phyloP scores from a whole-genome alignment of 2,113 vertebrate species.

The Limnothrissa miodon region DNA sequence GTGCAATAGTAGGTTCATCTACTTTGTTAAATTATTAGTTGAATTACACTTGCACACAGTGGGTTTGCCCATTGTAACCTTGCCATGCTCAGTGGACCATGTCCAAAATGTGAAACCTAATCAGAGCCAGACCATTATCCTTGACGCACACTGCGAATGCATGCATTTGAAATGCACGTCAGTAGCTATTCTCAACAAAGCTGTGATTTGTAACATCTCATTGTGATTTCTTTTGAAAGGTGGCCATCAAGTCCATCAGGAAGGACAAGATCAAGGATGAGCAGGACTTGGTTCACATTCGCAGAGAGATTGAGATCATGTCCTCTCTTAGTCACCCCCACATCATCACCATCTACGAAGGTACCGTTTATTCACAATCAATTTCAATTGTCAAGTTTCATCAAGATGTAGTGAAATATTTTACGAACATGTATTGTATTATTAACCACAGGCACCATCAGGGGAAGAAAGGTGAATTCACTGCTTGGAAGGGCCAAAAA shows the following conservation, averaged over 20 bases:
- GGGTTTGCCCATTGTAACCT: neutral
- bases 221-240: conserved; percentile 55
- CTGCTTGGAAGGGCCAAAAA: too few species aligned
- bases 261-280: conserved; percentile 96
- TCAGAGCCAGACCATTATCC: too few species aligned
- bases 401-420: too few species aligned
- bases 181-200: too few species aligned
- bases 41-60: neutral
- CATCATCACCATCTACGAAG: conserved; percentile 95
- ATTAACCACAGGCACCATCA: too few species aligned
- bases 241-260: conserved; percentile 95
- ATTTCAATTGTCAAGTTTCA: neutral
- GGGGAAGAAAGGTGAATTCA: too few species aligned
- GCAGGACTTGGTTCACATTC: conserved; percentile 90
- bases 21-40: neutral
- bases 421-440: too few species aligned
- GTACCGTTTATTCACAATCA: conserved; percentile 58
- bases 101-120: neutral
- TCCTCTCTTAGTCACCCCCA: conserved; percentile 93
- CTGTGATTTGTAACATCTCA: neutral
- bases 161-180: too few species aligned
- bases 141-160: too few species aligned
- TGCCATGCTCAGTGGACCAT: neutral
- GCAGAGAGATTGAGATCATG: conserved; percentile 98
- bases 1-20: neutral